A percentile compares a stretch with the other conserved stretches of the same genome.
These are phyloP conservation scores for Drosophila teissieri DNA, from an alignment of 1,140 invertebrate genomes.

Conservation along the genomic window DNA sequence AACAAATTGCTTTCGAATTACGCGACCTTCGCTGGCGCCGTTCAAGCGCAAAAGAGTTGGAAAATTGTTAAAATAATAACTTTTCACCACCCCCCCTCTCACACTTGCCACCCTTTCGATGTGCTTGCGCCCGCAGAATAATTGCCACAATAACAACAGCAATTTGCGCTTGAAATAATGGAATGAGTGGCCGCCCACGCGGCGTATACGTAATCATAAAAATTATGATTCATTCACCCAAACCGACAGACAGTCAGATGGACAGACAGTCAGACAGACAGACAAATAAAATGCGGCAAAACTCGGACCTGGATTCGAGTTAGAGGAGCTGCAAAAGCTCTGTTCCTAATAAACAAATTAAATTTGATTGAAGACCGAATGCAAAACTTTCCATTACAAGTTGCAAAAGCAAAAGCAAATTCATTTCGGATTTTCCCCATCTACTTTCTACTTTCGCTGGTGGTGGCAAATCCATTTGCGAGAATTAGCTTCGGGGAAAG, in stretches of 20 bases:
- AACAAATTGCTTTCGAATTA: constrained; percentile 81
- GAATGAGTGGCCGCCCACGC: constrained; percentile 36
- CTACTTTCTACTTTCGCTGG: background rate
- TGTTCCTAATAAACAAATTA: constrained; percentile 69
- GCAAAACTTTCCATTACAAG: constrained; percentile 38
- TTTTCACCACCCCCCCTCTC: constrained; percentile 18
- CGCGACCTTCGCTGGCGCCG: constrained; percentile 77
- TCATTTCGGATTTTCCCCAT: constrained; percentile 17
- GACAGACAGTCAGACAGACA: background rate
- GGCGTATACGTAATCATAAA: constrained; percentile 71
- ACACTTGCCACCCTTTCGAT: background rate
- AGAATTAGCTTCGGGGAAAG: background rate
- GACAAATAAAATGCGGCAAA: background rate
- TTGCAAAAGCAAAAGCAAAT: constrained; percentile 20
- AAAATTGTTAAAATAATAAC: constrained; percentile 80
- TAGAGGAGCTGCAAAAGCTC: background rate
- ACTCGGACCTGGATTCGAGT: background rate
- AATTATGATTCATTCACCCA: constrained; percentile 69
- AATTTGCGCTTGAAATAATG: constrained; percentile 68
- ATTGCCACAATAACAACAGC: constrained; percentile 78
- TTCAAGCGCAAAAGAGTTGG: constrained; percentile 71
- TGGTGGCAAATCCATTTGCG: background rate
- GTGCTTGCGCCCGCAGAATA: constrained; percentile 43
- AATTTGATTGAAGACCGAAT: constrained; percentile 64
- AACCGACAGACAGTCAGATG: background rate